Base-by-base conservation (phyloP, 2,113 vertebrate species). In the Oophaga pumilio region DNA sequence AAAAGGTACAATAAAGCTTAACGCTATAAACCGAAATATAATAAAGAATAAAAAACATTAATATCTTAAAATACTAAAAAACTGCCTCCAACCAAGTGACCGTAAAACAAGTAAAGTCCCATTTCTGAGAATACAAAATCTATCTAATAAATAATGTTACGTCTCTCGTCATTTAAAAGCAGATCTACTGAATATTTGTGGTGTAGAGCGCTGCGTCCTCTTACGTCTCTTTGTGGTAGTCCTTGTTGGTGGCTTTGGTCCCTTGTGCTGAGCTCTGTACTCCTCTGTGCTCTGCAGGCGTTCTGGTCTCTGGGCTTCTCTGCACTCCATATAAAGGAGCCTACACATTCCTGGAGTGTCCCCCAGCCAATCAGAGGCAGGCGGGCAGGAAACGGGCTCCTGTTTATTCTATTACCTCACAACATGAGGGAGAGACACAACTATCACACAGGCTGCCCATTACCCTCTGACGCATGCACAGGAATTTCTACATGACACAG, bases 371-470 rank as follows among this genome's bases (percentile, higher is more conserved):
- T 88, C 68, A 78, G 8, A 53, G 17, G 1, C 56, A 0, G 78
- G 12, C 43, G 18, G 69, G 88, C 69, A 82, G 85, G 76, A 73
- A 68, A 78, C 52, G 18, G 90, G 93, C 92, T 87, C 90, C 93
- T 91, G 76, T 92, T 90, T 91, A 86, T 90, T 86, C 87, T 90
- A 92, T 94, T 93, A 95, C 95, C 94, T 96, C 95, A 95, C 94
- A 92, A 91, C 92, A 91, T 76, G 80, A 83, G 69, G 90, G 92
- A 90, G 90, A 89, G 91, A 93, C 85, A 89, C 66, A 85, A 84
- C 93, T 91, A 91, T 90, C 91, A 85, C 56, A 77, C 33, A 93
- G 89, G 71, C 71, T 74, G 71, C 71, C 50, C 4, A 95, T 94
- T 93, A 93, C 92, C 88, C 64, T 83, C 10, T 81, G 82, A 86